Percentiles rank a stretch among this genome's conserved stretches.
Evolutionary conservation across 1,140 invertebrate genomes (phyloP).

Genomic region (Achatina immaculata): DNA sequence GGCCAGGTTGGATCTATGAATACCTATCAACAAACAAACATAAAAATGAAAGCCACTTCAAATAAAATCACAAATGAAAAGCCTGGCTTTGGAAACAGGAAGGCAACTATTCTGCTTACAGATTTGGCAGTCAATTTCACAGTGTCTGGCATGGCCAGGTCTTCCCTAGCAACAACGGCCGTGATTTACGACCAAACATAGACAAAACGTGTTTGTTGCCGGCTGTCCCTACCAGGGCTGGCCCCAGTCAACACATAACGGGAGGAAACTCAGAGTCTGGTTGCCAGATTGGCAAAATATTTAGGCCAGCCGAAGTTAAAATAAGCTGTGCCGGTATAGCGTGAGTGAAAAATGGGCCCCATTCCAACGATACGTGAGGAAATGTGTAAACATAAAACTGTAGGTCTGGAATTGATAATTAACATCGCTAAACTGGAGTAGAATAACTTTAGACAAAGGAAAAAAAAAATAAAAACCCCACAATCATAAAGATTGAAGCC

Average conservation of each 20-base stretch:
- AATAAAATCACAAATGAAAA: not conserved
- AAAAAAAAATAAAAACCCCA: too few relatives aligned
- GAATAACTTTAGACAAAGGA: too few relatives aligned
- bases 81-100: not conserved
- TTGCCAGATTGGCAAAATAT: conserved; percentile 3
- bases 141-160: not conserved
- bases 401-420: not conserved
- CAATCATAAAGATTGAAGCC: too few relatives aligned
- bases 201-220: not conserved
- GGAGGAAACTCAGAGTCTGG: not conserved
- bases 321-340: not conserved
- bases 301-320: not conserved
- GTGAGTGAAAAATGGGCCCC: not conserved
- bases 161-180: conserved; percentile 1
- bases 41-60: not conserved
- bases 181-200: conserved; percentile 1
- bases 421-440: not conserved
- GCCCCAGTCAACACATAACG: not conserved
- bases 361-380: not conserved
- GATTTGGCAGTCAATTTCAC: conserved; percentile 2
- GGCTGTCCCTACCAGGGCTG: not conserved
- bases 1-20: too few relatives aligned
- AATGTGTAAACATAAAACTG: not conserved
- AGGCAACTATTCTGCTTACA: not conserved
- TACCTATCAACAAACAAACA: too few relatives aligned